These are phyloP conservation scores for Morelia viridis DNA, from an alignment of 2,797 vertebrate species.

Conservation along the genomic window DNA sequence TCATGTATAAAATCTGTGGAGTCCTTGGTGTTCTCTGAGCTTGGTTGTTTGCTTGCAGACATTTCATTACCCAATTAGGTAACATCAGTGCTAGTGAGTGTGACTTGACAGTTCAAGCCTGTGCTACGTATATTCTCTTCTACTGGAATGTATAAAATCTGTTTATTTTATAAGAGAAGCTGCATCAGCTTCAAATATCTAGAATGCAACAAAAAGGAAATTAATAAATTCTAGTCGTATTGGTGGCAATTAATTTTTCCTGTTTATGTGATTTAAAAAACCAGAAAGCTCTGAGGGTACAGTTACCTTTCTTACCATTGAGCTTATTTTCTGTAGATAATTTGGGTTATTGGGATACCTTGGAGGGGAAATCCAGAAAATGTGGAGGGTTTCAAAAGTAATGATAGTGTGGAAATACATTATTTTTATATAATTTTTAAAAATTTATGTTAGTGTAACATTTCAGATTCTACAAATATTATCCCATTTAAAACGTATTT, in stretches of 20 bases:
- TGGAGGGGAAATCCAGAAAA: neutral
- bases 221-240: neutral
- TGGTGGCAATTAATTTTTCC: neutral
- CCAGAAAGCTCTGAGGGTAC: neutral
- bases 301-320: neutral
- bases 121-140: neutral
- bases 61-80: neutral
- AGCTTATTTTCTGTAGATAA: neutral
- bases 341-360: neutral
- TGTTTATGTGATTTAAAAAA: neutral
- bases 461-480: neutral
- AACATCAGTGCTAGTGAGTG: neutral
- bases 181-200: neutral
- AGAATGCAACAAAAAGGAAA: neutral
- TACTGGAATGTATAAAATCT: neutral
- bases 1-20: neutral
- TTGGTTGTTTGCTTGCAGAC: neutral
- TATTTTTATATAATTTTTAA: neutral
- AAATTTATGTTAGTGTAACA: neutral
- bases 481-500: neutral
- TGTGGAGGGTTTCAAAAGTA: neutral
- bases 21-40: neutral
- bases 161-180: neutral
- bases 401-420: neutral
- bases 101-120: neutral